These are phyloP conservation scores for Antechinus flavipes DNA, from an alignment of 2,113 vertebrate species.

Conservation along the genomic window DNA sequence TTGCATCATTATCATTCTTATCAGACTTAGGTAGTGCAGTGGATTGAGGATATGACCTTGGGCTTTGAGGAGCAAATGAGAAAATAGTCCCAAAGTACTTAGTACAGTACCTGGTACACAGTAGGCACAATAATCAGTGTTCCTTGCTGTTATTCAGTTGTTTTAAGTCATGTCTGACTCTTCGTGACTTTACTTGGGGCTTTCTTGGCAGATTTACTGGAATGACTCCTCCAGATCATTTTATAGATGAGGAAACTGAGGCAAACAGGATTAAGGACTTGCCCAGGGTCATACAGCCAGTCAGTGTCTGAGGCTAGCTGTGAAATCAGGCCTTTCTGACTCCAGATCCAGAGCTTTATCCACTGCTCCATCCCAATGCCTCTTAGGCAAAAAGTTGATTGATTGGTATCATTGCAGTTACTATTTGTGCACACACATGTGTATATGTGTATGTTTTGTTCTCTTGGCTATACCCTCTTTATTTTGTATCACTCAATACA, in stretches of 20 bases:
- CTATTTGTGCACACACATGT: background rate
- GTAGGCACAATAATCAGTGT: background rate
- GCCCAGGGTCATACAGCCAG: background rate
- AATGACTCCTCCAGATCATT: background rate
- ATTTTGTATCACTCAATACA: background rate
- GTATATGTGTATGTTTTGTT: background rate
- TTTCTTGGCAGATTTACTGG: background rate
- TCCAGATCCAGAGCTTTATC: background rate
- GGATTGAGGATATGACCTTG: background rate
- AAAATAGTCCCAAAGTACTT: background rate
- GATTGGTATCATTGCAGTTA: background rate
- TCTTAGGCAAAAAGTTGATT: background rate
- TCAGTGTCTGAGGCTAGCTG: background rate
- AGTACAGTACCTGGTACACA: background rate
- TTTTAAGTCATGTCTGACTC: background rate
- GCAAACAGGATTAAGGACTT: background rate
- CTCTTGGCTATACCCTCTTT: background rate
- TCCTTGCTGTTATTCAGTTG: background rate
- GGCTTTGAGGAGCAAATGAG: background rate
- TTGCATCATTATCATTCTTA: background rate
- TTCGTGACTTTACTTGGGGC: background rate
- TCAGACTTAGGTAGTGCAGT: background rate
- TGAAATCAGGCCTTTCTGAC: background rate
- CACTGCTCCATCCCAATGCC: background rate
- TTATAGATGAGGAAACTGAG: background rate